phyloP scores from a whole-genome alignment of 2,888 invertebrate genomes.

The Ormyrus pomaceus region DNA sequence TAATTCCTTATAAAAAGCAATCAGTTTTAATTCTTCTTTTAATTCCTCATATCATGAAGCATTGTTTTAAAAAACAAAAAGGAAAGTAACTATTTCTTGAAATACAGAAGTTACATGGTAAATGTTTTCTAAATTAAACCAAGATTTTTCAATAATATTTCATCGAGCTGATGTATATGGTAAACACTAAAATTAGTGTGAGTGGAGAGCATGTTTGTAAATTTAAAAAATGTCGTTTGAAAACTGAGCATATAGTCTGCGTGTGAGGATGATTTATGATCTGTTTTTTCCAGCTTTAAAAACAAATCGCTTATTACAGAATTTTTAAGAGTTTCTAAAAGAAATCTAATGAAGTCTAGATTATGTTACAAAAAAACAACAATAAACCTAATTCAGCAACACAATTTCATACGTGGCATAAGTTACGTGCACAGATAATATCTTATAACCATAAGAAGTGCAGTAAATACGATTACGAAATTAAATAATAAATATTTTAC shows the following conservation, averaged over 20 bases:
- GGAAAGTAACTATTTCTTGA: too few species aligned
- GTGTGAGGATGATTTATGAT: slow-evolving; percentile 26
- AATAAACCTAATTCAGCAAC: neutral
- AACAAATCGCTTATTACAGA: slow-evolving; percentile 8
- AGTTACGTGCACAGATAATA: too few species aligned
- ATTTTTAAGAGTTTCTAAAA: slow-evolving; percentile 2
- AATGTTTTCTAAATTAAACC: slow-evolving; percentile 24
- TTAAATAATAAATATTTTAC: too few species aligned
- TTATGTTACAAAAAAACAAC: neutral
- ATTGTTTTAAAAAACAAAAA: too few species aligned
- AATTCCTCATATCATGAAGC: too few species aligned
- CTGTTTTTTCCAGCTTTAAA: slow-evolving; percentile 16
- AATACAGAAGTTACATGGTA: too few species aligned
- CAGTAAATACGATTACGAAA: too few species aligned
- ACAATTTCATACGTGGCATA: neutral
- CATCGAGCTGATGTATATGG: slow-evolving; percentile 11
- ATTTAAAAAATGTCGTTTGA: slow-evolving; percentile 43
- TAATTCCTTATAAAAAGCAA: too few species aligned
- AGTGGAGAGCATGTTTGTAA: slow-evolving; percentile 36
- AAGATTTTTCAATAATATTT: slow-evolving; percentile 42
- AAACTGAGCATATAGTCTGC: neutral
- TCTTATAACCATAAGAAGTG: too few species aligned
- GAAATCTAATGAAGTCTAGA: neutral
- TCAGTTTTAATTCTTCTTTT: too few species aligned
- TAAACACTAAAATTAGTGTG: slow-evolving; percentile 12